Evolutionary conservation across 2,113 vertebrate species (phyloP), one percentile per base, ranked within the genome.

Genomic region (Miniopterus natalensis): DNA sequence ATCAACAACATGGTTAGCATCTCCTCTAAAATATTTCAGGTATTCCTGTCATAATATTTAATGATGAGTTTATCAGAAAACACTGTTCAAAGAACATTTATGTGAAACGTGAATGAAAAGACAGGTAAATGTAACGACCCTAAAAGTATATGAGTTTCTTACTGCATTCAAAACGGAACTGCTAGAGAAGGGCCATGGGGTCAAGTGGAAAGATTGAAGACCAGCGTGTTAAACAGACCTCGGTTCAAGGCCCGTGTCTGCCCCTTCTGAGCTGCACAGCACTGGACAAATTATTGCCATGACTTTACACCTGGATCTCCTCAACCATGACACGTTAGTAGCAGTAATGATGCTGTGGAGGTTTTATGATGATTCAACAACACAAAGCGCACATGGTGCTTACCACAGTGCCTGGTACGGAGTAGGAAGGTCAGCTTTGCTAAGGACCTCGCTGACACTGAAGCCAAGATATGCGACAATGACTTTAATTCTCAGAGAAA

Each of bases 1-100:
- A 78, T 27, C 7, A 68, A 31, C 31, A 53, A 6, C 40, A 87
- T 91, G 63, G 92, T 93, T 78, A 94, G 0, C 65, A 92, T 94
- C 81, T 90, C 94, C 88, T 92, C 51, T 51, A 95, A 97, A 97
- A 97, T 87, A 90, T 88, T 93, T 94, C 84, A 81, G 84, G 66
- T 95, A 77, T 66, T 49, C 77, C 55, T 96, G 91, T 95, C 96
- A 94, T 31, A 92, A 83, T 96, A 97, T 89, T 98, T 96, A 97
- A 97, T 93, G 92, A 98, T 87, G 84, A 96, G 49, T 85, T 94
- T 88, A 95, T 80, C 68, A 75, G 81, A 84, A 95, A 92, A 80
- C 84, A 94, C 47, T 88, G 93, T 94, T 95, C 94, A 90, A 61
- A 45, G 74, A 95, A 88, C 27, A 86, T 45, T 77, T 90, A 74